Evolutionary conservation across 1,140 invertebrate species (phyloP), one percentile per base, ranked within the genome.

Genomic region (Gonatopus flavifemur): DNA sequence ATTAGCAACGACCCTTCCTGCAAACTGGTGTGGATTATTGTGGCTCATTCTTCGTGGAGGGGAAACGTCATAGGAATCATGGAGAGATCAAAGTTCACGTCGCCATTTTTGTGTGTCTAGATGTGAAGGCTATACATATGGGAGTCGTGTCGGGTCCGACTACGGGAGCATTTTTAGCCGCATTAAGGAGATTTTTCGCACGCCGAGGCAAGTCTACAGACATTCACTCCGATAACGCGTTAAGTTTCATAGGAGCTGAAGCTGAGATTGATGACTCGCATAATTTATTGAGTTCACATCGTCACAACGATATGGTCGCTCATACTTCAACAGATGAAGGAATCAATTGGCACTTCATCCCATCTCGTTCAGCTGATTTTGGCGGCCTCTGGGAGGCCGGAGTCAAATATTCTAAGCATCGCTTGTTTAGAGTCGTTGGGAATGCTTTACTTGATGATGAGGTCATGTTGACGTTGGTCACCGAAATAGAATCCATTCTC

Each of bases 331-430:
- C 24, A 0, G 15, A 48, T 0, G 28, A 57, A 8, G 47, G 38
- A 9, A 48, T 42, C 9, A 33, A 28, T 0, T 57, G 51, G 51
- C 4, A 38, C 1, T 46, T 57, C n/a, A 51, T 45, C 3, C 43
- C 46, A 2, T 49, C 40, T 0, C 1, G 37, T 18, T 38, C 52
- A 9, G 37, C 46, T 13, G 13, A 57, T 24, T 45, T 52, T 28
- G 40, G 46, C 25, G 49, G 46, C 16, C 10, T 25, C 21, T 49
- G 52, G 41, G 43, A 56, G 16, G 54, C 64, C 13, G 59, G 43
- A 0, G 66, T 77, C 0, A 62, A 69, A 25, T 52, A 62, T 1
- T 45, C 60, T 0, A 68, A 71, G 47, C 36, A 55, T 13, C 54
- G 66, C 24, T 24, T 72, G 7, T 22, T 16, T 10, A 32, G 41